Conservation (phyloP, 2,888 invertebrate genomes). For the Apeira syringaria region DNA sequence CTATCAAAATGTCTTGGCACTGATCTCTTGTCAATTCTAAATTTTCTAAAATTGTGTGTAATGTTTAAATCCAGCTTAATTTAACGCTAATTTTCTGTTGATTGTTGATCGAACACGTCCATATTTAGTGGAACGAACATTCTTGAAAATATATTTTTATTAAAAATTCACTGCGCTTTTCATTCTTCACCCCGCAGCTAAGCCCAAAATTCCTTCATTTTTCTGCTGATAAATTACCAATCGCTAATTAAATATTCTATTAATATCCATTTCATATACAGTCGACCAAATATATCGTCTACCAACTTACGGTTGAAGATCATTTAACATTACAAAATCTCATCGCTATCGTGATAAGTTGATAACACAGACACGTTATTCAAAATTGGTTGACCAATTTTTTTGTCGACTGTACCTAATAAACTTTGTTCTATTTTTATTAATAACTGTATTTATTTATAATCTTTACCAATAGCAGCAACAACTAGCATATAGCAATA, state of each 20-base stretch:
- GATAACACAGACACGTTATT: no score
- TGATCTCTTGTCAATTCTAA: slow-evolving; percentile 61
- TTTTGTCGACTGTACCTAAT: no score
- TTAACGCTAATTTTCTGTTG: slow-evolving; percentile 55
- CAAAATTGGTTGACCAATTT: no score
- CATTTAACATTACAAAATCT: no score
- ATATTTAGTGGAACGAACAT: slow-evolving; percentile 70
- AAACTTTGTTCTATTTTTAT: no score
- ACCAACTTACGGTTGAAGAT: no score
- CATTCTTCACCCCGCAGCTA: slow-evolving; percentile 70
- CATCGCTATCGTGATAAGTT: no score
- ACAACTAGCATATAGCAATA: background rate
- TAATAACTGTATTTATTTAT: no score
- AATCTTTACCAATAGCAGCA: no score
- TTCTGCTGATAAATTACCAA: slow-evolving; percentile 21
- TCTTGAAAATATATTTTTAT: slow-evolving; percentile 77
- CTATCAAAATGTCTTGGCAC: slow-evolving; percentile 46
- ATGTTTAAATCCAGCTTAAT: slow-evolving; percentile 74
- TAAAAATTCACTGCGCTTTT: slow-evolving; percentile 75
- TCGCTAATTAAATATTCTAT: background rate
- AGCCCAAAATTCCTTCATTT: slow-evolving; percentile 48
- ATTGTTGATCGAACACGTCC: slow-evolving; percentile 72
- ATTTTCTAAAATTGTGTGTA: slow-evolving; percentile 34
- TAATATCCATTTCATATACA: no score
- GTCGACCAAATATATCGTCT: no score